These are phyloP conservation scores for Hypotaenidia okinawae DNA, from an alignment of 2,797 vertebrate genomes.

Conservation along the genomic window DNA sequence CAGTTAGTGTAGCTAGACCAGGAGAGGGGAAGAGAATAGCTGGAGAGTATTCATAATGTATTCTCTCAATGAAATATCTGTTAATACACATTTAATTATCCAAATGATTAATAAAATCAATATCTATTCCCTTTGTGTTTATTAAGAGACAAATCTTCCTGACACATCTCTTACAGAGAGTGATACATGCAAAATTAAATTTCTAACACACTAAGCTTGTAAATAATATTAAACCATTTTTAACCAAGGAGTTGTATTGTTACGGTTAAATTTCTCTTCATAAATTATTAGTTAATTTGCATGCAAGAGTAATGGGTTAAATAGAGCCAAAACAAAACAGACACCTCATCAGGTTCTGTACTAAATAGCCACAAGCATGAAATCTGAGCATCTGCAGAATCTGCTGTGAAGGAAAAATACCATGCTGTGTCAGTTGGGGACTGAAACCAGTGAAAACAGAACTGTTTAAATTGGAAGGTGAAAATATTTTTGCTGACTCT, in stretches of 20 bases:
- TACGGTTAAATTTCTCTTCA: background rate
- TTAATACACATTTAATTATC: constrained; percentile 48
- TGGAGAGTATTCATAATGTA: background rate
- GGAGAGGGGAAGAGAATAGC: background rate
- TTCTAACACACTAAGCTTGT: background rate
- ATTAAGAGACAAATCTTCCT: constrained; percentile 39
- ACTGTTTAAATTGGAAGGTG: background rate
- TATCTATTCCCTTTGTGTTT: background rate
- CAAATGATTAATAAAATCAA: constrained; percentile 35
- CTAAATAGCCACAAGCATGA: background rate
- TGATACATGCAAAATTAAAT: constrained; percentile 17
- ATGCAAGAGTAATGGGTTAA: background rate
- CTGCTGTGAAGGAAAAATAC: background rate
- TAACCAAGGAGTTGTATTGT: background rate
- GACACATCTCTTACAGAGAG: background rate
- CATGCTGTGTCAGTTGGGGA: background rate
- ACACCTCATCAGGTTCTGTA: background rate
- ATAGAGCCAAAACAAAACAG: background rate
- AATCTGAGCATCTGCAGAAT: background rate
- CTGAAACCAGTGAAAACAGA: background rate
- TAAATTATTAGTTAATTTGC: background rate
- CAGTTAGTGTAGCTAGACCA: background rate
- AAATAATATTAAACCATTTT: constrained; percentile 23
- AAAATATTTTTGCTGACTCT: background rate
- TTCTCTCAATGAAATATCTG: background rate